Conservation (phyloP, 2,888 invertebrate genomes). For the Polia nebulosa region DNA sequence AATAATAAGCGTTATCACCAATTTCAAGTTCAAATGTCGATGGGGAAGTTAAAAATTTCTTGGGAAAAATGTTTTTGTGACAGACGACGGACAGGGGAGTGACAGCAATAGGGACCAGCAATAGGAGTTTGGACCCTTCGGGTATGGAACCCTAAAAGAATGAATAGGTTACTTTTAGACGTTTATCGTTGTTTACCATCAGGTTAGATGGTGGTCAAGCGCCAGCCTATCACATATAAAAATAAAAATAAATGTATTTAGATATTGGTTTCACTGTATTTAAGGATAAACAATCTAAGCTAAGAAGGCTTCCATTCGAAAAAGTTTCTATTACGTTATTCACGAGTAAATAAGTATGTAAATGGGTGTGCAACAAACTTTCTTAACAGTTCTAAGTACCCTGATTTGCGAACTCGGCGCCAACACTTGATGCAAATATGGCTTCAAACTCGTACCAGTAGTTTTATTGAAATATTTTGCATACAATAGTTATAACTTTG, state of each 20-base stretch:
- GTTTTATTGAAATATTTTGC: constrained; percentile 65
- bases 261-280: background rate
- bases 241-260: background rate
- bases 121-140: too few species aligned
- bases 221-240: too few species aligned
- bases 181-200: too few species aligned
- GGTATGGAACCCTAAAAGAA: too few species aligned
- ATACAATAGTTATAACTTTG: constrained; percentile 52
- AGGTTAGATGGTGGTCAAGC: too few species aligned
- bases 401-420: constrained; percentile 57
- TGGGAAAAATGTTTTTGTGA: too few species aligned
- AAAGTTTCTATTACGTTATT: constrained; percentile 49
- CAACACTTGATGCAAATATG: constrained; percentile 68
- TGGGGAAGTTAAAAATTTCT: too few species aligned
- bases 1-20: too few species aligned
- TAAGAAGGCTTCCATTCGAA: constrained; percentile 18
- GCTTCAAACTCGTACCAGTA: constrained; percentile 61
- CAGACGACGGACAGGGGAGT: too few species aligned
- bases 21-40: too few species aligned
- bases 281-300: background rate
- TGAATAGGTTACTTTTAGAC: too few species aligned
- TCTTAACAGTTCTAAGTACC: constrained; percentile 65
- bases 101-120: too few species aligned
- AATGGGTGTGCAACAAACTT: constrained; percentile 61
- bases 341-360: constrained; percentile 54